phyloP scores from a whole-genome alignment of 2,113 vertebrate genomes.

The Hyla sarda region DNA sequence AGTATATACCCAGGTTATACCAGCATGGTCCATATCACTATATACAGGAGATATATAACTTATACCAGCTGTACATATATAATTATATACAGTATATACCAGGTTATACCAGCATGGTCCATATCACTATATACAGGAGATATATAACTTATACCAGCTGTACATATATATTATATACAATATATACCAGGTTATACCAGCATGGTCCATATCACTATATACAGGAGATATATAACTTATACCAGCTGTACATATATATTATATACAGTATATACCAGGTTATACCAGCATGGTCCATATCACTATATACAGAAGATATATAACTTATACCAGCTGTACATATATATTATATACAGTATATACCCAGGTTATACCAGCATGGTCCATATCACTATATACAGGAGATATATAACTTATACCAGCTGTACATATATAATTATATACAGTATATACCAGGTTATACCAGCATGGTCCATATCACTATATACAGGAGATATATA shows the following conservation, averaged over 20 bases:
- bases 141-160: neutral
- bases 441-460: neutral
- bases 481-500: neutral
- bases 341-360: neutral
- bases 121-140: too few species aligned
- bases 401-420: neutral
- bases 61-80: slow-evolving; percentile 11
- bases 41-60: neutral
- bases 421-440: neutral
- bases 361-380: neutral
- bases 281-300: neutral
- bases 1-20: neutral
- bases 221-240: neutral
- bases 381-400: too few species aligned
- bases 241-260: slow-evolving; percentile 2
- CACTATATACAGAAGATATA: neutral
- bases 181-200: neutral
- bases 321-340: neutral
- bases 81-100: neutral
- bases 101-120: neutral
- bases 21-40: too few species aligned
- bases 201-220: too few species aligned
- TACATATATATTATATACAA: neutral
- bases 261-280: neutral
- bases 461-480: neutral